phyloP scores from a whole-genome alignment of 2,797 vertebrate species.

The Cynodonichthys magdalenae region DNA sequence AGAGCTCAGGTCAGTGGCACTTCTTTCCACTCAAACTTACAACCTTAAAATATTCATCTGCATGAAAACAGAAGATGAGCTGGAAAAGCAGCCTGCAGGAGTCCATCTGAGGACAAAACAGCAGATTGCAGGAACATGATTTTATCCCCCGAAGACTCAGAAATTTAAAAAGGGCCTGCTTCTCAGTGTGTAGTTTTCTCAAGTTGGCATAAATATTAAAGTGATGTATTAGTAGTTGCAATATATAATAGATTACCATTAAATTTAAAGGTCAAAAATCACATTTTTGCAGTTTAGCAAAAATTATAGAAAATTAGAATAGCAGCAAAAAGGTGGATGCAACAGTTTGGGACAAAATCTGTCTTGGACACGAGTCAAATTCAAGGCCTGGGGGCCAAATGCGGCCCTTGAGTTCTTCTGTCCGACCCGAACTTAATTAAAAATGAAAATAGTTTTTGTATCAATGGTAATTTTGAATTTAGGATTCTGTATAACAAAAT shows the following conservation, averaged over 20 bases:
- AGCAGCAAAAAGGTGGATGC: fast-evolving
- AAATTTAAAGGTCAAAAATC: slow-evolving; percentile 8
- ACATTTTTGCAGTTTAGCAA: neutral
- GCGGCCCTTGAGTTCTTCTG: no score
- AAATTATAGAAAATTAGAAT: neutral
- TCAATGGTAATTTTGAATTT: no score
- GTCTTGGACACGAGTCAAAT: neutral
- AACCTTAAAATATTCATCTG: slow-evolving; percentile 47
- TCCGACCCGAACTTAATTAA: no score
- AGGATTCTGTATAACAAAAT: no score
- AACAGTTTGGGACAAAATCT: neutral
- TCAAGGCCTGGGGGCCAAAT: no score
- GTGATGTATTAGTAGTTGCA: neutral
- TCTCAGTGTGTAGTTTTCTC: slow-evolving; percentile 6
- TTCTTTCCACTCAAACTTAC: slow-evolving; percentile 32
- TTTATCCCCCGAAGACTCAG: neutral
- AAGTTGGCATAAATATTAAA: slow-evolving; percentile 14
- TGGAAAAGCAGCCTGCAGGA: slow-evolving; percentile 27
- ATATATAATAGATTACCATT: neutral
- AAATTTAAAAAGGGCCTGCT: slow-evolving; percentile 9
- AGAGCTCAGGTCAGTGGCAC: slow-evolving; percentile 39
- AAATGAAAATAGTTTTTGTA: no score
- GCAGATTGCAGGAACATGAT: slow-evolving; percentile 22
- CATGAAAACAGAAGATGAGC: slow-evolving; percentile 25
- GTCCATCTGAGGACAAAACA: slow-evolving; percentile 7